A percentile compares a stretch with the other conserved stretches of the same genome.
These are phyloP conservation scores for Orcinus orca DNA, from an alignment of 2,113 vertebrate species.

Conservation along the genomic window DNA sequence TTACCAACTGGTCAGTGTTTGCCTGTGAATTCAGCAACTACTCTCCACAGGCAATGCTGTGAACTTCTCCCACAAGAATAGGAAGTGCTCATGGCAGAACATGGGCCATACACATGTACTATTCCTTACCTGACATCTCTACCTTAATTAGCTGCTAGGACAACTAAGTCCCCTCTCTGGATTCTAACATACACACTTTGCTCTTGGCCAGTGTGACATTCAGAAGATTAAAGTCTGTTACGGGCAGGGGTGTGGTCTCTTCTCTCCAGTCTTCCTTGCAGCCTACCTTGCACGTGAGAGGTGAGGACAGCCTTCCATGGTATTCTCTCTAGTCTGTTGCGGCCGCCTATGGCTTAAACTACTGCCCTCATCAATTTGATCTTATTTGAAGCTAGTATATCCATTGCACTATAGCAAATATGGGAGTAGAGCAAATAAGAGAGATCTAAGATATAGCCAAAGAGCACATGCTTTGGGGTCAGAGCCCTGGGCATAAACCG, in stretches of 20 bases:
- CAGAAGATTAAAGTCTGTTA: neutral
- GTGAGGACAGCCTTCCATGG: neutral
- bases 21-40: neutral
- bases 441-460: neutral
- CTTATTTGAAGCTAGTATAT: neutral
- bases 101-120: neutral
- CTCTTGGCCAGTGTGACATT: neutral
- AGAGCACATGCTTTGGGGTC: neutral
- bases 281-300: neutral
- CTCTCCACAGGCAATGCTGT: neutral
- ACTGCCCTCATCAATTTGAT: neutral
- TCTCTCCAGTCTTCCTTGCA: neutral
- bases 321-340: neutral
- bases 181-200: neutral
- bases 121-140: neutral
- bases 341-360: neutral
- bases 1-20: neutral
- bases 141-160: neutral
- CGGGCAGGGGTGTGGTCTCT: neutral
- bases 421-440: neutral
- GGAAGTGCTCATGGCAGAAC: neutral
- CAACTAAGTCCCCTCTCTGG: neutral
- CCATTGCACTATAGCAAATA: neutral
- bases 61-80: neutral
- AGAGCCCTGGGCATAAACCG: neutral